phyloP scores from a whole-genome alignment of 2,888 invertebrate genomes.

The Lepidocyrtinus sp. region DNA sequence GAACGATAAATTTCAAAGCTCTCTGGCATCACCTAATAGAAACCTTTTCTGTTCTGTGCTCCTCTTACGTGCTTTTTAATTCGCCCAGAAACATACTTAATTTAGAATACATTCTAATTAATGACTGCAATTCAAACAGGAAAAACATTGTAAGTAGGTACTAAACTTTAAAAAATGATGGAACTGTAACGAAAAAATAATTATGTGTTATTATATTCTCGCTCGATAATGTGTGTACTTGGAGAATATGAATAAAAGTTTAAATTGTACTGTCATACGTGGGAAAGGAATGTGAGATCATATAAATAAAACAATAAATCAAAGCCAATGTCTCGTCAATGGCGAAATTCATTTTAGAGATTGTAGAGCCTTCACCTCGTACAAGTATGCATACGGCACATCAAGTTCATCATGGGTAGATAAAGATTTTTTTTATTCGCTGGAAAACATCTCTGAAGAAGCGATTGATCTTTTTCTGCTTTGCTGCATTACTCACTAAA shows the following conservation, averaged over 20 bases:
- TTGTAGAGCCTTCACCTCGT: not conserved
- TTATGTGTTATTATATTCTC: not conserved
- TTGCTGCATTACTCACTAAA: not conserved
- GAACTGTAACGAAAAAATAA: not conserved
- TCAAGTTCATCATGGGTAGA: not conserved
- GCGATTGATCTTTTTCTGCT: not conserved
- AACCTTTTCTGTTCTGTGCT: not conserved
- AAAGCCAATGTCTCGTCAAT: not conserved
- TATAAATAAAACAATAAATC: not conserved
- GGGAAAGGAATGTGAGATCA: not conserved
- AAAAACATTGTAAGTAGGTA: not conserved
- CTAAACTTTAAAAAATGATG: not conserved
- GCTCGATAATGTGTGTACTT: not conserved
- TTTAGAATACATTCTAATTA: not conserved
- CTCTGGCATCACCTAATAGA: not conserved
- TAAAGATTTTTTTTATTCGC: not conserved
- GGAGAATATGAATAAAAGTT: not conserved
- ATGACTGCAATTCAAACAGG: not conserved
- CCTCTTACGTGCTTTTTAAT: not conserved
- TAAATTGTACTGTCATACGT: not conserved
- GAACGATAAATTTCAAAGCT: not conserved
- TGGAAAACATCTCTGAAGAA: not conserved
- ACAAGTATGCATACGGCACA: not conserved
- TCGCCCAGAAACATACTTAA: not conserved
- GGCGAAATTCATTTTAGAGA: not conserved